A percentile compares a stretch with the other conserved stretches of the same genome.
Conservation (phyloP, 2,797 vertebrate genomes). For the Acanthurus lineatus region DNA sequence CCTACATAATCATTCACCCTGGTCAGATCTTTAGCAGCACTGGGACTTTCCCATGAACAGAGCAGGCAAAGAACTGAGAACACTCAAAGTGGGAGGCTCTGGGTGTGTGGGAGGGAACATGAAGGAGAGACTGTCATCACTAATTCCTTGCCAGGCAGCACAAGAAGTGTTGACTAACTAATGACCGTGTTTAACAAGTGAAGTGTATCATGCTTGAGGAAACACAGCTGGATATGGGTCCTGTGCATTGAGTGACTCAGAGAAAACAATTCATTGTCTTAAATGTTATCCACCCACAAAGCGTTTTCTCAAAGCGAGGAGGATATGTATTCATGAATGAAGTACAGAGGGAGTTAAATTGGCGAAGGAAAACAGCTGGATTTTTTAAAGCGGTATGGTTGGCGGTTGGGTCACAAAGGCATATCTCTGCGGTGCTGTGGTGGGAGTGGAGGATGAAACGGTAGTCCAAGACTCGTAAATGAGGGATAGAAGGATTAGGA, state of each 20-base stretch:
- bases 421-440: constrained; percentile 86
- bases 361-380: constrained; percentile 93
- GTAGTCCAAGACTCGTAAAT: constrained; percentile 69
- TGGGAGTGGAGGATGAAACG: constrained; percentile 84
- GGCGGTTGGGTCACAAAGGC: constrained; percentile 72
- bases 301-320: constrained; percentile 77
- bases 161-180: constrained; percentile 88
- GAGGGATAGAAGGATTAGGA: constrained; percentile 73
- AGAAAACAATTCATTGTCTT: constrained; percentile 86
- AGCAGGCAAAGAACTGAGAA: constrained; percentile 73
- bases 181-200: constrained; percentile 87
- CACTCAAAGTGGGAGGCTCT: constrained; percentile 86
- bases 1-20: constrained; percentile 68
- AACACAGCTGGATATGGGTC: constrained; percentile 88
- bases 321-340: constrained; percentile 68
- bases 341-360: constrained; percentile 78
- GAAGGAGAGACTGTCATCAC: constrained; percentile 85
- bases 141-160: constrained; percentile 83
- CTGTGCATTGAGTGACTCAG: constrained; percentile 83
- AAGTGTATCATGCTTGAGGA: constrained; percentile 85
- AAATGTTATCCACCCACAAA: constrained; percentile 84
- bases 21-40: constrained; percentile 68
- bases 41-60: constrained; percentile 82
- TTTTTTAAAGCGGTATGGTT: constrained; percentile 73
- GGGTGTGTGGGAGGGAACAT: constrained; percentile 81